phyloP scores from a whole-genome alignment of 1,140 invertebrate species.

The Adoxophyes honmai region DNA sequence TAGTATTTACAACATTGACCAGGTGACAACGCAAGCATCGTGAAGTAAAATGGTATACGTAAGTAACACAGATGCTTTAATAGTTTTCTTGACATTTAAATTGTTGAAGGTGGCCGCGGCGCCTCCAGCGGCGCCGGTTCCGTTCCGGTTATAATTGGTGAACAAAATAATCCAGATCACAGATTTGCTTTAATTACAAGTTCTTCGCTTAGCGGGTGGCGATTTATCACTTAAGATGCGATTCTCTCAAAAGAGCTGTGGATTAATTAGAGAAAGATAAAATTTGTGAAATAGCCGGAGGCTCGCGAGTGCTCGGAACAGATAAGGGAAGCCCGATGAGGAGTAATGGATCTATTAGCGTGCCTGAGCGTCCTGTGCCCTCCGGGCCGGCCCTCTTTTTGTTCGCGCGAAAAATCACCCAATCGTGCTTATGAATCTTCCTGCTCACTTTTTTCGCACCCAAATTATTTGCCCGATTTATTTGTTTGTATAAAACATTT shows the following conservation, averaged over 20 bases:
- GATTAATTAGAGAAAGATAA: conserved; percentile 71
- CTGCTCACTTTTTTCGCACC: conserved; percentile 30
- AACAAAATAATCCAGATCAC: conserved; percentile 54
- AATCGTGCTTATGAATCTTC: conserved; percentile 37
- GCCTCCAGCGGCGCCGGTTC: background rate
- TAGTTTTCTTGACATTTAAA: too few relatives aligned
- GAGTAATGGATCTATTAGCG: conserved; percentile 58
- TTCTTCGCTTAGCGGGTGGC: conserved; percentile 43
- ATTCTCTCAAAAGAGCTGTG: conserved; percentile 54
- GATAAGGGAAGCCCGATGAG: conserved; percentile 56
- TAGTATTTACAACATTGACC: too few relatives aligned
- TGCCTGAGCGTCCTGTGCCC: conserved; percentile 28
- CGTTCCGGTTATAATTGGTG: conserved; percentile 35
- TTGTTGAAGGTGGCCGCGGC: too few relatives aligned
- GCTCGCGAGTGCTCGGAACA: conserved; percentile 53
- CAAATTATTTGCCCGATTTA: conserved; percentile 31
- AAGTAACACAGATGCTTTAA: too few relatives aligned
- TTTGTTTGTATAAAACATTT: conserved; percentile 39
- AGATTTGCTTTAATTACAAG: conserved; percentile 60
- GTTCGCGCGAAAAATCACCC: conserved; percentile 40
- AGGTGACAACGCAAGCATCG: too few relatives aligned
- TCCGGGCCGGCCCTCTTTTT: conserved; percentile 31
- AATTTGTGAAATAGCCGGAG: conserved; percentile 62
- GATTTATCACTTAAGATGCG: conserved; percentile 64
- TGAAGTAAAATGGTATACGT: too few relatives aligned